Percentiles rank a stretch among this genome's conserved stretches.
phyloP scores from a whole-genome alignment of 2,888 invertebrate genomes.

The Orthosia cruda region DNA sequence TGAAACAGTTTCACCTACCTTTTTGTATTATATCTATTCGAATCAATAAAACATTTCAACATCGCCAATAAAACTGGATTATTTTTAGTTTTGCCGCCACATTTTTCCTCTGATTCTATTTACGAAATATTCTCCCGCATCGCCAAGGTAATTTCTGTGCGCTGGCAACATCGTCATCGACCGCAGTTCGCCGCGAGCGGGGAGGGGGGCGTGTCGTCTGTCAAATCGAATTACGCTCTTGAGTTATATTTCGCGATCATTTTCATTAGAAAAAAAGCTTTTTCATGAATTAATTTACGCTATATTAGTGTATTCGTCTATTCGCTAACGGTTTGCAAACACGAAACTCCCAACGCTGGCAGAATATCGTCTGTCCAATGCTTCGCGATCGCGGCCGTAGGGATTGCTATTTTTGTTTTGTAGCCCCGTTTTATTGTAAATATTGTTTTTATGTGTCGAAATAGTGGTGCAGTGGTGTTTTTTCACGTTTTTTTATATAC shows the following conservation, averaged over 20 bases:
- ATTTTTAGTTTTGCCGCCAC: slow-evolving; percentile 57
- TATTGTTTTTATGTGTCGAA: slow-evolving; percentile 88
- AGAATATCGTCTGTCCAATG: slow-evolving; percentile 48
- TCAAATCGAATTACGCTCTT: slow-evolving; percentile 84
- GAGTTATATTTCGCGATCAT: slow-evolving; percentile 81
- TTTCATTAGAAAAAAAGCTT: slow-evolving; percentile 82
- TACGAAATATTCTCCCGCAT: slow-evolving; percentile 67
- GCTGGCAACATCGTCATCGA: slow-evolving; percentile 86
- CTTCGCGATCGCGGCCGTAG: slow-evolving; percentile 65
- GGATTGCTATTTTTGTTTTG: slow-evolving; percentile 87
- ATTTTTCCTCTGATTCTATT: slow-evolving; percentile 54
- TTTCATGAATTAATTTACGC: slow-evolving; percentile 82
- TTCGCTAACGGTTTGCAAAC: slow-evolving; percentile 71
- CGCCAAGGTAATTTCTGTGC: slow-evolving; percentile 64
- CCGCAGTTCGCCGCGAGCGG: slow-evolving; percentile 80
- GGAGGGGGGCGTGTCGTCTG: slow-evolving; percentile 81
- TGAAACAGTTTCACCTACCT: slow-evolving; percentile 5
- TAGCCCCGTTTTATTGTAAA: slow-evolving; percentile 87
- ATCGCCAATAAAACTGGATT: slow-evolving; percentile 43
- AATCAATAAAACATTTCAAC: slow-evolving; percentile 50
- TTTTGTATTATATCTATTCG: not conserved
- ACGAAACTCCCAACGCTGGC: slow-evolving; percentile 69
- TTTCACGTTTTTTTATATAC: slow-evolving; percentile 71
- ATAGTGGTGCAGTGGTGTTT: slow-evolving; percentile 74
- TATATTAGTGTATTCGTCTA: slow-evolving; percentile 70